Base-by-base conservation (phyloP, 2,797 vertebrate species). In the Chelonia mydas region DNA sequence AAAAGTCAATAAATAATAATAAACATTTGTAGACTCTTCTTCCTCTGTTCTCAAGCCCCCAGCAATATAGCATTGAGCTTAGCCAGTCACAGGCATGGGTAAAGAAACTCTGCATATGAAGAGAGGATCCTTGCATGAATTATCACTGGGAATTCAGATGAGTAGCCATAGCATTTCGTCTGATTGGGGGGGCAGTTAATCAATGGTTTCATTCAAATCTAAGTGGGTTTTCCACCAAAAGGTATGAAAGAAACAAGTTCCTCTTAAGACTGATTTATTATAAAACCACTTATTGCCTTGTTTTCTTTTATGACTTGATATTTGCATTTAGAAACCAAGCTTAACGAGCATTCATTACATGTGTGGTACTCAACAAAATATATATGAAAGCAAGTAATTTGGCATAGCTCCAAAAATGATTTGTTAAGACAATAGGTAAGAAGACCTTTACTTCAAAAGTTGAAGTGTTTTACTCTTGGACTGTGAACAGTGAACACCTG, bases 341-440 rank as follows among this genome's bases (percentile, higher is more conserved):
- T 1, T 13, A 7, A 28, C 6, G 72, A 85, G 7, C 55, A 81
- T 61, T 13, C 86, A 15, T 27, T 16, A 55, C 65, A 79, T 50
- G 45, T 65, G 2, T 47, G 59, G 3, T 31, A 76, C 16, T 82
- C 41, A 83, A 10, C 23, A 90, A 55, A 91, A 84, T 76, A 27
- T 76, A 76, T 15, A 47, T 7, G 13, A 76, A 76, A 47, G 25
- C 41, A 76, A 45, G 41, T 87, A 45, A 59, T 93, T 74, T 80
- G 82, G n/a, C 33, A 37, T 68, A 37, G 65, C 65, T 37, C 19
- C 65, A 37, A 19, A 68, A 37, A 68, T 19, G 17, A 12, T 83
- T 89, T 72, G 74, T 15, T 65, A 88, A 94, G 87, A 93, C 89
- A 96, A 94, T 82, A 80, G 88, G 80, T 76, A 84, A 86, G 93